Evolutionary conservation across 2,113 vertebrate genomes (phyloP), one percentile per base, ranked within the genome.

Genomic region (Anolis carolinensis): DNA sequence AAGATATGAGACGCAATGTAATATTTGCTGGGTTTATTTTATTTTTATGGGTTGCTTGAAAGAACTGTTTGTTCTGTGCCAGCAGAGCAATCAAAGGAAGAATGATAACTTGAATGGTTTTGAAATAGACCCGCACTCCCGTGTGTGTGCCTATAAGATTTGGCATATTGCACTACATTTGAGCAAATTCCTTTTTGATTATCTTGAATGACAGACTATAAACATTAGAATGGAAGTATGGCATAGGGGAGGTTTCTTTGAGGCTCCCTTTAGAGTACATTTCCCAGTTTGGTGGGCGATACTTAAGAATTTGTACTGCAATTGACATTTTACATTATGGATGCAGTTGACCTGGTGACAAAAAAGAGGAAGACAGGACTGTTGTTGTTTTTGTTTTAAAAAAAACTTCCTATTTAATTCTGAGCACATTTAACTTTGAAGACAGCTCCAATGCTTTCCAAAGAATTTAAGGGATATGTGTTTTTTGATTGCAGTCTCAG

Each of bases 51-150:
- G 82, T 88, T 82, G 87, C 79, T 91, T 88, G 87, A 89, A 92
- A 92, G 82, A 36, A 32, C 63, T 76, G 81, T 87, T 87, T 92
- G 48, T 25, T 16, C 27, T n/a, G 70, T 71, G 90, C 75, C 89
- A 77, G 39, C 30, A 39, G 83, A 85, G 86, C 4, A 83, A 86
- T 93, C 75, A 86, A 93, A 91, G 80, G 34, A 73, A 89, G 92
- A 92, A 72, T 20, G 27, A 27, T 16, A 1, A 78, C 34, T 79
- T 89, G 83, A 8, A 67, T 85, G 18, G 25, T 82, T 88, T 91
- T 85, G 85, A 95, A 92, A 84, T 44, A 82, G 36, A 59, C 30
- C 30, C 13, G 63, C 62, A 44, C 20, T 25, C 14, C 4, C 14
- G 34, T 74, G n/a, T 32, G 72, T 48, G 6, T 84, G 39, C 39